Evolutionary conservation across 1,140 invertebrate genomes (phyloP).

Genomic region (Zaprionus gabonicus): DNA sequence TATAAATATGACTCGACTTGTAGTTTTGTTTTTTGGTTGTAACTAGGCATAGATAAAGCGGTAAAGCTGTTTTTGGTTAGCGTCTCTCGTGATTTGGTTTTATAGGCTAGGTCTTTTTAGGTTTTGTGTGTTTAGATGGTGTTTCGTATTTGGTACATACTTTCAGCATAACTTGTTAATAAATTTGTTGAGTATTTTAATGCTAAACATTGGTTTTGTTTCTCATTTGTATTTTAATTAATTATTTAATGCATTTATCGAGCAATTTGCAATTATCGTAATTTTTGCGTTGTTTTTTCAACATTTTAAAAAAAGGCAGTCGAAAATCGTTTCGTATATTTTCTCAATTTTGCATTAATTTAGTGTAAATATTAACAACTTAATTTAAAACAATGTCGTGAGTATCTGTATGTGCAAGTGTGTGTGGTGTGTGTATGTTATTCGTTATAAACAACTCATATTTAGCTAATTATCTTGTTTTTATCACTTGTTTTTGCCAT

Average conservation of each 20-base stretch:
- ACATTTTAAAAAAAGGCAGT: slow-evolving; percentile 78
- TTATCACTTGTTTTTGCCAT: slow-evolving; percentile 67
- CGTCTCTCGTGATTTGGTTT: slow-evolving; percentile 38
- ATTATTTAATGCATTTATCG: slow-evolving; percentile 65
- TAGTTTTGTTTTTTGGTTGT: slow-evolving; percentile 38
- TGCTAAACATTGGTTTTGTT: slow-evolving; percentile 45
- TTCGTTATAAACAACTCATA: slow-evolving; percentile 60
- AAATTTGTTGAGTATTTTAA: slow-evolving; percentile 55
- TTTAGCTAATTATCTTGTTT: slow-evolving; percentile 48
- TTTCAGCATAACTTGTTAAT: slow-evolving; percentile 73
- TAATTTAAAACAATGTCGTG: slow-evolving; percentile 50
- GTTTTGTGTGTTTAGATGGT: slow-evolving; percentile 48
- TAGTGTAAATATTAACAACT: slow-evolving; percentile 69
- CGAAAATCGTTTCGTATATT: slow-evolving; percentile 74
- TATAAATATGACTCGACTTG: slow-evolving; percentile 45
- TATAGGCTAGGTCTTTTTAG: slow-evolving; percentile 66
- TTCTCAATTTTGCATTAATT: slow-evolving; percentile 49
- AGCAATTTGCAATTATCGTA: slow-evolving; percentile 63
- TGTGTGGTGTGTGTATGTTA: slow-evolving; percentile 23
- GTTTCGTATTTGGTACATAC: slow-evolving; percentile 62
- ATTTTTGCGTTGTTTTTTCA: slow-evolving; percentile 41
- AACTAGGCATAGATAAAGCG: slow-evolving; percentile 71
- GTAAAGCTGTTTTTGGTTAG: slow-evolving; percentile 69
- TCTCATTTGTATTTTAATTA: slow-evolving; percentile 25
- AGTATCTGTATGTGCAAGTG: slow-evolving; percentile 31